Conservation (phyloP, 2,888 invertebrate species). For the Catocala nupta region DNA sequence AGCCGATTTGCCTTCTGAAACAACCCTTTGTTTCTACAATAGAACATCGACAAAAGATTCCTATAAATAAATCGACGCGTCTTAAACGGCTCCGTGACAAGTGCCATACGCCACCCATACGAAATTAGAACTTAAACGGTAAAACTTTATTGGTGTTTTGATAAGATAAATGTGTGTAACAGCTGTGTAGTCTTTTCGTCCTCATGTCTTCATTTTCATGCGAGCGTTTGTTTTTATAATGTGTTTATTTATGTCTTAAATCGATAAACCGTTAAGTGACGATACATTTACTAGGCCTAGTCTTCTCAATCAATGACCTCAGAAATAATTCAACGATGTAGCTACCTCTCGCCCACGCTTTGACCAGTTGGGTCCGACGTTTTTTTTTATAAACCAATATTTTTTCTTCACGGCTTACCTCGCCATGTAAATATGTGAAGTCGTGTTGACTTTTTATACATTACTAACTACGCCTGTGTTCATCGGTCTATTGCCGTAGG, state of each 20-base stretch:
- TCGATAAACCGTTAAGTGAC: conserved; percentile 64
- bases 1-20: conserved; percentile 27
- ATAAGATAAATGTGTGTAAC: conserved; percentile 74
- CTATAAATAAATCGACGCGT: conserved; percentile 72
- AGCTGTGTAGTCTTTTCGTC: conserved; percentile 65
- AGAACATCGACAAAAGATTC: conserved; percentile 59
- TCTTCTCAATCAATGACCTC: conserved; percentile 82
- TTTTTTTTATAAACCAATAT: conserved; percentile 71
- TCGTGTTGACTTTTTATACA: conserved; percentile 51
- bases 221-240: conserved; percentile 45
- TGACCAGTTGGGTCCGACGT: conserved; percentile 60
- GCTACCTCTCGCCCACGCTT: conserved; percentile 79
- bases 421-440: conserved; percentile 55
- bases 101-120: conserved; percentile 76
- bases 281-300: conserved; percentile 50
- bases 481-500: conserved; percentile 42
- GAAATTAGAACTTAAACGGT: conserved; percentile 79
- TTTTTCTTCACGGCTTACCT: conserved; percentile 63
- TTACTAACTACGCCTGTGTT: conserved; percentile 44
- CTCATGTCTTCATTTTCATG: conserved; percentile 63
- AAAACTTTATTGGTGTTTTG: conserved; percentile 74
- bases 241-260: conserved; percentile 40
- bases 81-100: conserved; percentile 67
- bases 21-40: conserved; percentile 48
- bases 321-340: conserved; percentile 74